These are phyloP conservation scores for Callorhinus ursinus DNA, from an alignment of 2,113 vertebrate genomes.

Conservation along the genomic window DNA sequence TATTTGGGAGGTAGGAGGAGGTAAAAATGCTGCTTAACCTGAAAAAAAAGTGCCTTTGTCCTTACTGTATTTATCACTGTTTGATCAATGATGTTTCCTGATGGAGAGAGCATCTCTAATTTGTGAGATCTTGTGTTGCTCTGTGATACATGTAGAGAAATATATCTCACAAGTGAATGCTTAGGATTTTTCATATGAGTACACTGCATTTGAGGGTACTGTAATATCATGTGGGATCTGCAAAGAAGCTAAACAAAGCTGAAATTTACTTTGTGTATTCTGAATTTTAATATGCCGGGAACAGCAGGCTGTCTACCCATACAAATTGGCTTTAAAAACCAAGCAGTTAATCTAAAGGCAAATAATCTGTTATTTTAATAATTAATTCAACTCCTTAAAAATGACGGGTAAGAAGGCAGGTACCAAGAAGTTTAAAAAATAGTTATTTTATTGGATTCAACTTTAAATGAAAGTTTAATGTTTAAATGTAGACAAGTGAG, in stretches of 20 bases:
- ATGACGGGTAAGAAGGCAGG: conserved; percentile 50
- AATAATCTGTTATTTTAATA: conserved; percentile 73
- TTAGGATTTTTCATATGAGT: background rate
- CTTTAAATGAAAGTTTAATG: conserved; percentile 70
- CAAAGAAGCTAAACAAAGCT: conserved; percentile 46
- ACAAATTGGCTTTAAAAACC: conserved; percentile 54
- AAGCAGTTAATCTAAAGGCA: conserved; percentile 67
- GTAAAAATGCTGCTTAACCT: background rate
- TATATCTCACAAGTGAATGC: background rate
- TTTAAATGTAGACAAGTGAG: conserved; percentile 51
- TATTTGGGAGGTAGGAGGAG: background rate
- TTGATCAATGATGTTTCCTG: background rate
- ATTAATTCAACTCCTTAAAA: conserved; percentile 64
- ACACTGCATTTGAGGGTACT: background rate
- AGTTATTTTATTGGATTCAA: conserved; percentile 63
- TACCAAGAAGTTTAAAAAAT: conserved; percentile 57
- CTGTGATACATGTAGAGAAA: background rate
- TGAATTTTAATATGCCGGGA: conserved; percentile 57
- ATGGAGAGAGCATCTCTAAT: background rate
- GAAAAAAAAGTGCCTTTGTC: conserved; percentile 2
- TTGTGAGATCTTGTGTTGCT: background rate
- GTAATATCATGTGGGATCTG: background rate
- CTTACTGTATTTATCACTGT: background rate
- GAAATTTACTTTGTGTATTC: conserved; percentile 6
- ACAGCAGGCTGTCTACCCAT: conserved; percentile 54